These are phyloP conservation scores for Prunella himalayana DNA, from an alignment of 2,113 vertebrate genomes.

Conservation along the genomic window DNA sequence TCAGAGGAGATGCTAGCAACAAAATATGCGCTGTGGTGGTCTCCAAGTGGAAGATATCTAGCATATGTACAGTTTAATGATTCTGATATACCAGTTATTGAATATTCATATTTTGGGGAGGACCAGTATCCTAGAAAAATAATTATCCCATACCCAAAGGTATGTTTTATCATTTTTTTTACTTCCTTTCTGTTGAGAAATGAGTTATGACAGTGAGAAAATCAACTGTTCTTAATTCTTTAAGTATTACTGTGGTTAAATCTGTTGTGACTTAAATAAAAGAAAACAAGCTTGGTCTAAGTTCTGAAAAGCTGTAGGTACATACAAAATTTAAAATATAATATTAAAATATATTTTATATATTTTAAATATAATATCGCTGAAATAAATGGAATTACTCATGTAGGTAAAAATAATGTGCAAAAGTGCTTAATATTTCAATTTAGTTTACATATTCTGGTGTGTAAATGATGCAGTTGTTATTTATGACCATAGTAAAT, in stretches of 20 bases:
- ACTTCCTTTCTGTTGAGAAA: conserved; percentile 17
- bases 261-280: background rate
- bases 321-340: background rate
- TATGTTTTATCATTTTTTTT: conserved; percentile 56
- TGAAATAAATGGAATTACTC: background rate
- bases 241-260: background rate
- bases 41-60: conserved; percentile 81
- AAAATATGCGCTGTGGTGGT: conserved; percentile 95
- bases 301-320: background rate
- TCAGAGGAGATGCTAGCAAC: conserved; percentile 93
- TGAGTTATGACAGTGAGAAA: background rate
- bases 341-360: background rate
- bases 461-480: background rate
- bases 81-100: conserved; percentile 86
- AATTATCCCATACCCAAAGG: conserved; percentile 92
- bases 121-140: conserved; percentile 90
- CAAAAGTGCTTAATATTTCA: background rate
- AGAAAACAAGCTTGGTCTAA: background rate
- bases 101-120: conserved; percentile 87
- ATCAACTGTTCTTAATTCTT: background rate
- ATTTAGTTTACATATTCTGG: background rate
- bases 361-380: background rate
- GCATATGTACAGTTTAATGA: conserved; percentile 92
- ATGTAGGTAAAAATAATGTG: background rate
- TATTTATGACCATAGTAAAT: background rate